Percentiles rank a stretch among this genome's conserved stretches.
Conservation (phyloP, 2,888 invertebrate species). For the Acleris sparsana region DNA sequence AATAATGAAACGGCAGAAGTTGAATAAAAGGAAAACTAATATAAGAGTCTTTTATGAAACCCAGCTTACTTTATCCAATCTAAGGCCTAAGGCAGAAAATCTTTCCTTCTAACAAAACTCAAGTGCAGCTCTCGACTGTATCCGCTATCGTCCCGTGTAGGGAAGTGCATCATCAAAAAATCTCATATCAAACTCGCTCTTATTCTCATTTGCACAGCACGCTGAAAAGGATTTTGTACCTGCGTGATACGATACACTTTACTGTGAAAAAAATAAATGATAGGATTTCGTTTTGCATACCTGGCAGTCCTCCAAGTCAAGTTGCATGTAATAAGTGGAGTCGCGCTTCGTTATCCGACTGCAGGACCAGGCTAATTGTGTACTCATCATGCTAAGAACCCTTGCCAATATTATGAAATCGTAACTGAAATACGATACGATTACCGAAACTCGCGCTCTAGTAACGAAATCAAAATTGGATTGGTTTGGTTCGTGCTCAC, state of each 20-base stretch:
- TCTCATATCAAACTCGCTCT: constrained; percentile 44
- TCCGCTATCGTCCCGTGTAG: constrained; percentile 55
- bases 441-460: not conserved
- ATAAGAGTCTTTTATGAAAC: not conserved
- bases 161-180: constrained; percentile 60
- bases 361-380: constrained; percentile 70
- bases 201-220: constrained; percentile 21
- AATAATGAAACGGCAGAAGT: constrained; percentile 2
- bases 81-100: constrained; percentile 45
- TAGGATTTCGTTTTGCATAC: constrained; percentile 52
- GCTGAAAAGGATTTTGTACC: constrained; percentile 37
- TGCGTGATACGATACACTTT: constrained; percentile 36
- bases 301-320: constrained; percentile 50
- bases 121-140: constrained; percentile 57
- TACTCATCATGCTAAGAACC: constrained; percentile 50
- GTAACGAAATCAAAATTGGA: not conserved
- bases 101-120: constrained; percentile 52
- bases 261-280: not conserved
- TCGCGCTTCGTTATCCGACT: constrained; percentile 70
- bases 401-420: constrained; percentile 29
- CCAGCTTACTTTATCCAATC: constrained; percentile 40
- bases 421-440: constrained; percentile 12
- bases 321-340: constrained; percentile 67
- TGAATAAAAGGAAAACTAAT: not conserved
- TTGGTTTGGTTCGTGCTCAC: not conserved